Conservation (phyloP, 2,888 invertebrate species). For the Oeneis ivallda region DNA sequence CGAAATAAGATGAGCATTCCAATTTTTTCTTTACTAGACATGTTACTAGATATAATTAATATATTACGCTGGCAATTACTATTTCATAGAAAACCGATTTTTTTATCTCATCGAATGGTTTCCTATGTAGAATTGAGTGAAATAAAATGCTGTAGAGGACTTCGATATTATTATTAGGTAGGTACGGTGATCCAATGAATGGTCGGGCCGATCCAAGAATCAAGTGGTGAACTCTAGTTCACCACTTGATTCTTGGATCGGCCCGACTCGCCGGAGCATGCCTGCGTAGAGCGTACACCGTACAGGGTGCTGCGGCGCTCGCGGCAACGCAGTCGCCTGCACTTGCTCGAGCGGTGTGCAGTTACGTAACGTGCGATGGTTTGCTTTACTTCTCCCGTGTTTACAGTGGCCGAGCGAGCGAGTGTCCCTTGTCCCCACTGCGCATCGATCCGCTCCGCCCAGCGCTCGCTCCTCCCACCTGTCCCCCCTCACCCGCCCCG, state of each 20-base stretch:
- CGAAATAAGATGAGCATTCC: too few species aligned
- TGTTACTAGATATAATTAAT: too few species aligned
- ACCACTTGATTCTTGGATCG: slow-evolving; percentile 29
- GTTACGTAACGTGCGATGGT: slow-evolving; percentile 69
- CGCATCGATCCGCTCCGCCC: slow-evolving; percentile 81
- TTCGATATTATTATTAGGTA: slow-evolving; percentile 15
- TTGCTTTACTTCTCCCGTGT: slow-evolving; percentile 64
- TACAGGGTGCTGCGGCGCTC: slow-evolving; percentile 27
- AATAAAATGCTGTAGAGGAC: slow-evolving; percentile 18
- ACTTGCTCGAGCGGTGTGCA: slow-evolving; percentile 39
- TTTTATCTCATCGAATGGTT: not conserved
- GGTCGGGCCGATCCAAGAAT: too few species aligned
- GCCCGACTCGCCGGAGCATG: slow-evolving; percentile 23
- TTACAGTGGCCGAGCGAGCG: slow-evolving; percentile 65
- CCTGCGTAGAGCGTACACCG: slow-evolving; percentile 17
- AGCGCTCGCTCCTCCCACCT: slow-evolving; percentile 76
- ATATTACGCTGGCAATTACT: not conserved
- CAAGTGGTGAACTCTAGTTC: too few species aligned
- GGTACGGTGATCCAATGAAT: too few species aligned
- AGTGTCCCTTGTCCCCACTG: slow-evolving; percentile 78
- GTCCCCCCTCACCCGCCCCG: slow-evolving; percentile 50
- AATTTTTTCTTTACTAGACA: too few species aligned
- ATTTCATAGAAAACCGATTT: not conserved
- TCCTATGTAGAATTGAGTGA: slow-evolving; percentile 6
- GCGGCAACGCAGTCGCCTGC: slow-evolving; percentile 39